These are phyloP conservation scores for Epirrhoe tristata DNA, from an alignment of 2,888 invertebrate species.

Conservation along the genomic window DNA sequence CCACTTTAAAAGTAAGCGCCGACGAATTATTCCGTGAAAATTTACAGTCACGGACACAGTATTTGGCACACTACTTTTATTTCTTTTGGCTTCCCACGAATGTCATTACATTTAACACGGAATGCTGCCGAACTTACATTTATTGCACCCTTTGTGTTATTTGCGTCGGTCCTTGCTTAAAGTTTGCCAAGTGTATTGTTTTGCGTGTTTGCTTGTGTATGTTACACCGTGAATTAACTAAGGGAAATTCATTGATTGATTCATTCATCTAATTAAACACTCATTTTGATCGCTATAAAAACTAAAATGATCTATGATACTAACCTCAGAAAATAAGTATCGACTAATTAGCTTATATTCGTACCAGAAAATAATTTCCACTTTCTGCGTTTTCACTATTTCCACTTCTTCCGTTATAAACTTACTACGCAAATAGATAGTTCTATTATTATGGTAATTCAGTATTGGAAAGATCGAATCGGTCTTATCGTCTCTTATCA, in stretches of 20 bases:
- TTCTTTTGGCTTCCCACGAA: conserved; percentile 50
- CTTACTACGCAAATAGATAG: conserved; percentile 60
- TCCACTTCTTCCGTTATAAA: conserved; percentile 9
- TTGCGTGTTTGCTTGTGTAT: neutral
- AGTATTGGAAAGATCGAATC: conserved; percentile 55
- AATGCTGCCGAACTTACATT: conserved; percentile 26
- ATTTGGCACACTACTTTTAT: conserved; percentile 54
- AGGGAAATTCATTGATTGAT: neutral
- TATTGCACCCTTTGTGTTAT: conserved; percentile 11
- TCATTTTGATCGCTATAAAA: too few species aligned
- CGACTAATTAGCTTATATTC: too few species aligned
- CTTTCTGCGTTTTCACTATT: too few species aligned
- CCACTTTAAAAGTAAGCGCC: conserved; percentile 49
- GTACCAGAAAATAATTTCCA: too few species aligned
- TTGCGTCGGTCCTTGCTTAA: neutral
- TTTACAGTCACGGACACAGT: conserved; percentile 51
- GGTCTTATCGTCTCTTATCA: conserved; percentile 52
- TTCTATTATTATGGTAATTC: conserved; percentile 63
- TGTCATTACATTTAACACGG: conserved; percentile 49
- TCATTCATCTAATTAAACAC: too few species aligned
- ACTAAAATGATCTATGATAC: too few species aligned
- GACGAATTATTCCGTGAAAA: conserved; percentile 55
- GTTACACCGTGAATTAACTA: neutral
- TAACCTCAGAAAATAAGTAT: too few species aligned
- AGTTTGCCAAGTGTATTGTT: neutral